Evolutionary conservation across 2,797 vertebrate genomes (phyloP).

Genomic region (Botia almorhae): DNA sequence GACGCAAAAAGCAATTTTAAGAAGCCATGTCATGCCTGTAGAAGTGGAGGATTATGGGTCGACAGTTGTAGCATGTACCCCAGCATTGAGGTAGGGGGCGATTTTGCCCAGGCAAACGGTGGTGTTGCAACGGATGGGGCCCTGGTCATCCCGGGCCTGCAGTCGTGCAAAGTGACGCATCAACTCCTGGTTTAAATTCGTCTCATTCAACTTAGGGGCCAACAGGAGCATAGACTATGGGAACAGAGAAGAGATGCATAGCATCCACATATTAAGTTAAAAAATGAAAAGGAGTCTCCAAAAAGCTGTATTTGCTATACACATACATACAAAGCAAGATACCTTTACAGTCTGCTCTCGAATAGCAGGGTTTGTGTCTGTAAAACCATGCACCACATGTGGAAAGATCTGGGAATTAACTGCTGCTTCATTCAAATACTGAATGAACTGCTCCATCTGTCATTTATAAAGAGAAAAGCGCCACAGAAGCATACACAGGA

Average conservation of each 20-base stretch:
- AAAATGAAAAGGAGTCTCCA: neutral
- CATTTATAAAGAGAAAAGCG: neutral
- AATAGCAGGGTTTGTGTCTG: constrained; percentile 94
- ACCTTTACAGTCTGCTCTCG: constrained; percentile 97
- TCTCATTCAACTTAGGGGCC: constrained; percentile 90
- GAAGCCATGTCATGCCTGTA: neutral
- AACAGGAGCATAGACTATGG: constrained; percentile 90
- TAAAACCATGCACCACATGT: constrained; percentile 92
- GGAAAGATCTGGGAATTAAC: constrained; percentile 95
- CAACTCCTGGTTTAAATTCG: constrained; percentile 89
- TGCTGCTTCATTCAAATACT: constrained; percentile 90
- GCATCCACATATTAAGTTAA: neutral
- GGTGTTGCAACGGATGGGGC: constrained; percentile 94
- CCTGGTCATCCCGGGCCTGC: constrained; percentile 90
- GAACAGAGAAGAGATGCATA: neutral
- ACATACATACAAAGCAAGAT: neutral
- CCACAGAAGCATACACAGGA: too few relatives aligned
- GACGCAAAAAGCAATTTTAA: neutral
- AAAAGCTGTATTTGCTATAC: neutral
- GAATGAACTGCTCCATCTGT: constrained; percentile 95
- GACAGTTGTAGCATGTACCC: constrained; percentile 70
- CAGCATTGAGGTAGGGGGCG: constrained; percentile 87
- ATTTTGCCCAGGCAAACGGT: constrained; percentile 95
- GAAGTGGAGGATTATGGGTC: neutral
- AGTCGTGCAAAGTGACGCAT: constrained; percentile 93